phyloP scores from a whole-genome alignment of 2,797 vertebrate genomes.

The Astyanax mexicanus region DNA sequence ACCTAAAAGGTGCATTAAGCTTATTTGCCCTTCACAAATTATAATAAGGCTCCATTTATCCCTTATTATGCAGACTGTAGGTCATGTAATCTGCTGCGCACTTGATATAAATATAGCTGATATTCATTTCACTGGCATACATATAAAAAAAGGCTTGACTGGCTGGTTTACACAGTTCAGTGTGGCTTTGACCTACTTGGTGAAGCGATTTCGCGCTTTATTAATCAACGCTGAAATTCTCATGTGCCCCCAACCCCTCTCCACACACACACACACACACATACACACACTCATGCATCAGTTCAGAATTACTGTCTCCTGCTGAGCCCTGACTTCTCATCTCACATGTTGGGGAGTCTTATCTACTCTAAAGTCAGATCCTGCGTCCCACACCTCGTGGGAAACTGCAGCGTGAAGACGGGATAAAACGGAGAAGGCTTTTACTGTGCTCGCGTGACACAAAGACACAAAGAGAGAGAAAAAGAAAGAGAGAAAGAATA shows the following conservation, averaged over 20 bases:
- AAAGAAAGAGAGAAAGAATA: conserved; percentile 3
- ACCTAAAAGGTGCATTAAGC: too few relatives aligned
- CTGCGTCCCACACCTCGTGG: neutral
- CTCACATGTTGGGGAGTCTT: neutral
- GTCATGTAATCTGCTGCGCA: too few relatives aligned
- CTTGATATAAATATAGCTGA: neutral
- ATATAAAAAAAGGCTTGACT: neutral
- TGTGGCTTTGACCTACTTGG: conserved; percentile 75
- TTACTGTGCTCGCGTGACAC: neutral
- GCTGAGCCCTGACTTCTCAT: neutral
- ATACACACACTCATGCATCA: neutral
- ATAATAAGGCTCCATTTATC: too few relatives aligned
- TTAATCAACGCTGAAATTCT: neutral
- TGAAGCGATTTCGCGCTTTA: conserved; percentile 6
- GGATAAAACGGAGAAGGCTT: neutral
- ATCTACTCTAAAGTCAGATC: neutral
- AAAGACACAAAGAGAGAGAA: conserved; percentile 2
- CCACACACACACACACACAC: too few relatives aligned
- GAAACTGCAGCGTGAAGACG: conserved; percentile 24
- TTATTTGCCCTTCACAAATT: too few relatives aligned
- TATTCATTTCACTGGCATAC: neutral
- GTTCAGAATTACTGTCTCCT: neutral
- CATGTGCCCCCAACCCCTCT: too few relatives aligned
- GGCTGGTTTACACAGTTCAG: conserved; percentile 51
- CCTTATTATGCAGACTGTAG: neutral